Conservation (phyloP, 2,797 vertebrate species). For the Vireo griseus region DNA sequence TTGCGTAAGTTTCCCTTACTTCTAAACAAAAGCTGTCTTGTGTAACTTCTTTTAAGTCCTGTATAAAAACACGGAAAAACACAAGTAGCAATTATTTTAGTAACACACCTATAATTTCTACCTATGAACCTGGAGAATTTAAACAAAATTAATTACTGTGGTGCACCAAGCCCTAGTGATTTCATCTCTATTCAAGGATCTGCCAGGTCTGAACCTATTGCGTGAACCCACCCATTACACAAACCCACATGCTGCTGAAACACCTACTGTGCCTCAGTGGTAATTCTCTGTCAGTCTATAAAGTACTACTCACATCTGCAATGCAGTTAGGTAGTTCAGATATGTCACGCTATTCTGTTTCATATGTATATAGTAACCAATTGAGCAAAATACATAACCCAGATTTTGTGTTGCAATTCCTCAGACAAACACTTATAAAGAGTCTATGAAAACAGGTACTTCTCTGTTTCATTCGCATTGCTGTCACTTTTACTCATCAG, state of each 20-base stretch:
- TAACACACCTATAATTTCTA: neutral
- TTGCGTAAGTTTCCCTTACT: neutral
- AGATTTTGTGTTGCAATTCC: neutral
- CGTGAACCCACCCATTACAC: neutral
- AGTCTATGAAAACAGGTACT: neutral
- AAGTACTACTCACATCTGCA: neutral
- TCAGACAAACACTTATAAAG: neutral
- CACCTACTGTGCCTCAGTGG: rapidly evolving
- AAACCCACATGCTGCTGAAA: neutral
- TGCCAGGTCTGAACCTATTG: neutral
- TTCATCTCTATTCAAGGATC: neutral
- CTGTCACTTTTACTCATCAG: neutral
- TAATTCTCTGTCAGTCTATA: neutral
- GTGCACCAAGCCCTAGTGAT: neutral
- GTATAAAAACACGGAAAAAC: neutral
- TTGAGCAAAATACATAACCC: neutral
- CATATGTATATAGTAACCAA: neutral
- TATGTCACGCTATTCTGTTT: neutral
- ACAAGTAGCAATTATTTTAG: neutral
- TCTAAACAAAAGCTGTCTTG: neutral
- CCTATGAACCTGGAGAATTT: neutral
- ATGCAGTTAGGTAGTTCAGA: neutral
- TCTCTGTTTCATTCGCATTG: neutral
- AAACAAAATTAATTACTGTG: neutral
- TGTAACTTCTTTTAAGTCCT: neutral